Conservation (phyloP, 2,113 vertebrate genomes). For the Malurus elegans region DNA sequence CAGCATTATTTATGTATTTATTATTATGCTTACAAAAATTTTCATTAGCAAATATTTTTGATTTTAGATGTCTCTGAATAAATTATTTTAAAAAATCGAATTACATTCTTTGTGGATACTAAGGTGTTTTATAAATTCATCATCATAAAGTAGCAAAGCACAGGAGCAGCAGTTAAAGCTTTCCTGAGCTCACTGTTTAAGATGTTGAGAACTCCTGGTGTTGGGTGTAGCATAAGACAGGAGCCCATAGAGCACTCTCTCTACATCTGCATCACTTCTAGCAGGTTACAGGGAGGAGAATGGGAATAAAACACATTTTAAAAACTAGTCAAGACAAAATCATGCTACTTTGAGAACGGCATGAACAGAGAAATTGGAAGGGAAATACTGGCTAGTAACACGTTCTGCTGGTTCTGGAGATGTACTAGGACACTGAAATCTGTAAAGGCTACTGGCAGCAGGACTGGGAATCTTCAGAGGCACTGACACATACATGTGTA, state of each 20-base stretch:
- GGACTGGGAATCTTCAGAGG: neutral
- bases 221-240: neutral
- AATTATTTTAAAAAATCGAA: neutral
- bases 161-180: neutral
- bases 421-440: neutral
- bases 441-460: neutral
- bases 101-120: neutral
- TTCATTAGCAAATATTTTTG: neutral
- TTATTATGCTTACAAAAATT: neutral
- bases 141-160: neutral
- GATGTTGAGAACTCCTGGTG: neutral
- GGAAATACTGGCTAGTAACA: neutral
- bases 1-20: neutral
- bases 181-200: neutral
- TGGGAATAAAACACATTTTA: neutral
- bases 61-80: neutral
- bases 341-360: neutral
- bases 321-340: neutral
- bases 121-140: neutral
- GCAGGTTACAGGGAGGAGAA: neutral
- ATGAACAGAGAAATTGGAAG: neutral
- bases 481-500: neutral
- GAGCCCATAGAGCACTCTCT: neutral
- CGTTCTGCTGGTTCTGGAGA: neutral
- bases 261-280: accelerated